phyloP scores from a whole-genome alignment of 2,113 vertebrate species.

The Pterocles gutturalis region DNA sequence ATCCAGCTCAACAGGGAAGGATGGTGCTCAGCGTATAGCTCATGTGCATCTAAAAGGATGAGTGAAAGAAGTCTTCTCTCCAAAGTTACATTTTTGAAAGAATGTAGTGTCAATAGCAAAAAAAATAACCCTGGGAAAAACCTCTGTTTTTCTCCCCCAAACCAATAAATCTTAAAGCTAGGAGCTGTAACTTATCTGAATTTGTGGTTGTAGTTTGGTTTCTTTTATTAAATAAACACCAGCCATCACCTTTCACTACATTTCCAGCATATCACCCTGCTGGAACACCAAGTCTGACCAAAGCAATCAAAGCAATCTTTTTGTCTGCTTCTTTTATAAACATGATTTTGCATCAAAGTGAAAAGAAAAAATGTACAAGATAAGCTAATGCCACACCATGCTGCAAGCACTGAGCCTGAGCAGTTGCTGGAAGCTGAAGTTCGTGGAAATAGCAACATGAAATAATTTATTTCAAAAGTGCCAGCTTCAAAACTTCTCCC shows the following conservation, averaged over 20 bases:
- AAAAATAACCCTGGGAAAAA: slow-evolving; percentile 11
- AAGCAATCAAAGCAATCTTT: background rate
- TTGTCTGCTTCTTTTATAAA: slow-evolving; percentile 1
- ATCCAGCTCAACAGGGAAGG: background rate
- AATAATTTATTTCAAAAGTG: background rate
- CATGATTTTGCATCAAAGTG: background rate
- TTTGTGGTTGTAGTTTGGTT: background rate
- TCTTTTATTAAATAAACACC: slow-evolving; percentile 8
- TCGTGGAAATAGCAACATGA: background rate
- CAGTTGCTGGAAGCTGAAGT: background rate
- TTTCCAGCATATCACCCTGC: background rate
- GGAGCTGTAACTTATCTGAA: background rate
- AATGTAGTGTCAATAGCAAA: background rate
- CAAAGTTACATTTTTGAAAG: background rate
- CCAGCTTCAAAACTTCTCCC: background rate
- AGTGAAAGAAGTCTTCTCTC: background rate
- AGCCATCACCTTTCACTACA: background rate
- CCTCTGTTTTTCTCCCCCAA: background rate
- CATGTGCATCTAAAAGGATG: background rate
- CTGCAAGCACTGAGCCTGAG: background rate
- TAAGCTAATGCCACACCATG: background rate
- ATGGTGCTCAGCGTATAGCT: background rate
- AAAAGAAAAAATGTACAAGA: background rate
- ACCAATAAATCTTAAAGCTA: background rate
- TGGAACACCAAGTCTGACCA: background rate